These are phyloP conservation scores for Mesochorus sp. DNA, from an alignment of 2,888 invertebrate species.

Conservation along the genomic window DNA sequence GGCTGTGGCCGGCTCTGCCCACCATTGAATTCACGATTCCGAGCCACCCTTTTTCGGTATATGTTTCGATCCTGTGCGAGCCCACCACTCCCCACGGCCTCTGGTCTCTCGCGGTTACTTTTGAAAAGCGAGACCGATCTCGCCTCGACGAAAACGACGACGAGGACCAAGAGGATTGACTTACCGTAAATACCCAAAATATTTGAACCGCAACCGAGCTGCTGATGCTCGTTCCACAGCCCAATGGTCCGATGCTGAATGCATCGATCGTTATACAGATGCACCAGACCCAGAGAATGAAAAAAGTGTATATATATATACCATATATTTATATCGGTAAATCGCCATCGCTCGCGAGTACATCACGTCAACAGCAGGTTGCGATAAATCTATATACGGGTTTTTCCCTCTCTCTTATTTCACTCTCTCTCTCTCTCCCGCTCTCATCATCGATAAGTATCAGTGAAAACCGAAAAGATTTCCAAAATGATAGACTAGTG, in stretches of 20 bases:
- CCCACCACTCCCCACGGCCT: background rate
- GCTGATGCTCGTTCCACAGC: constrained; percentile 11
- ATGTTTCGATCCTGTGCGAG: background rate
- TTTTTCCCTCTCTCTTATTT: constrained; percentile 19
- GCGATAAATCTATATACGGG: constrained; percentile 55
- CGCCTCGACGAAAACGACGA: constrained; percentile 22
- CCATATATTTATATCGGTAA: constrained; percentile 46
- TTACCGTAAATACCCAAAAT: constrained; percentile 60
- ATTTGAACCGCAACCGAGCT: constrained; percentile 50
- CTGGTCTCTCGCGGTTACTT: constrained; percentile 32
- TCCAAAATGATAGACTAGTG: constrained; percentile 25
- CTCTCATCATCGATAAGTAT: constrained; percentile 54
- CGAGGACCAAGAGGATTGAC: constrained; percentile 39
- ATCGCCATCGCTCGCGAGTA: constrained; percentile 44
- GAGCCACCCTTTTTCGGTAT: constrained; percentile 56
- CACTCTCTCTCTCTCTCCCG: constrained; percentile 42
- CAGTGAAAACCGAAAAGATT: constrained; percentile 56
- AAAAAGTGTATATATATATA: background rate
- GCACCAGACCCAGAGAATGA: constrained; percentile 35
- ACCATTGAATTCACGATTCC: constrained; percentile 55
- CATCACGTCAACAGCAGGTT: constrained; percentile 61
- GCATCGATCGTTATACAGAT: constrained; percentile 47
- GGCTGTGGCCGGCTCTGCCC: constrained; percentile 56
- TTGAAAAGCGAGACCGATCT: constrained; percentile 44
- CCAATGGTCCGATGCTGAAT: constrained; percentile 20